Base-by-base conservation (phyloP, 2,797 vertebrate genomes). In the Mallotus villosus region DNA sequence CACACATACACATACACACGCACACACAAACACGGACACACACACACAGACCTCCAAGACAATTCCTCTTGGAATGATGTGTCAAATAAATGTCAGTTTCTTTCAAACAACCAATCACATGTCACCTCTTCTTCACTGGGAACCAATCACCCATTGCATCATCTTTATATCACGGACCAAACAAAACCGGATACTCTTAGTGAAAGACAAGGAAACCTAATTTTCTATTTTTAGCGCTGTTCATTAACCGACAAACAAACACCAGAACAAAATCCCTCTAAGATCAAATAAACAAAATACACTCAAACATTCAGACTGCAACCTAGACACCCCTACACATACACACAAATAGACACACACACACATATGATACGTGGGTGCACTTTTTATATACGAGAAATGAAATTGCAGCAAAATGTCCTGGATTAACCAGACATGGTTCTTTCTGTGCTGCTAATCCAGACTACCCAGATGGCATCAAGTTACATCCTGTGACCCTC, bases 361-460 rank as follows among this genome's bases (percentile, higher is more conserved):
- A 22, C 68, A 49, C 22, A 46, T 29, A 5, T 25, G 16, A 29
- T 17, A 62, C 6, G 1, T 27, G 60, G 19, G 12, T 41, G 8
- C 17, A 51, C 29, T 21, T 5, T n/a, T 63, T 67, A 3, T 2
- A 76, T 24, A 63, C 11, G 8, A 22, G 17, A 71, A 61, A 76
- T 46, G 0, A 73, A 70, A 63, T 11, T 37, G 32, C 32, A 37
- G 1, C 32, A 3, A 8, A 14, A 78, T n/a, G 61, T 60, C 70
- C 49, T 5, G 37, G 68, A 78, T 76, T 67, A 75, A 74, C 63
- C 32, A n/a, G 51, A 80, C n/a, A 5, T 3, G 16, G 37, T 57
- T 29, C 37, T 37, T 55, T 34, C 41, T 5, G 57, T 61, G 63
- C 58, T 74, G 32, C 53, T 71, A 71, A 79, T 74, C 73, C 57